Evolutionary conservation across 2,888 invertebrate species (phyloP).

Genomic region (Harpagoxenus sublaevis): DNA sequence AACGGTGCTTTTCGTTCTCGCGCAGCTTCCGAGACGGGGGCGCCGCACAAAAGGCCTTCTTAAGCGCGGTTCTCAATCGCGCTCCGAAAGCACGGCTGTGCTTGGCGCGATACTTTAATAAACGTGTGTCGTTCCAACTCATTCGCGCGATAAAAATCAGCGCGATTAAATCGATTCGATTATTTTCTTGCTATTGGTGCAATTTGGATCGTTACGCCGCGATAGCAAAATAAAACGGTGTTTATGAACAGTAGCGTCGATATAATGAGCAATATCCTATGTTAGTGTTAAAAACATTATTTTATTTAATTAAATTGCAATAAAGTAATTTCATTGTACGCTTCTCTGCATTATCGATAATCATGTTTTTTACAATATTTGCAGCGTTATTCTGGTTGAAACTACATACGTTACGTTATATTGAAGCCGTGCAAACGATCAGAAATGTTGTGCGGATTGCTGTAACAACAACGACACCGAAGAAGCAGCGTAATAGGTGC

Average conservation of each 20-base stretch:
- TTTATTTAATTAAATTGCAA: constrained; percentile 14
- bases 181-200: neutral
- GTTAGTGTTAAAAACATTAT: neutral
- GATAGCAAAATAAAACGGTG: neutral
- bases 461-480: neutral
- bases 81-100: neutral
- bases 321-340: neutral
- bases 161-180: neutral
- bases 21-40: neutral
- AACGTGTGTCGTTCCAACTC: neutral
- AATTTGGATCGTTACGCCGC: constrained; percentile 1
- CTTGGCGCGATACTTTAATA: neutral
- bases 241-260: neutral
- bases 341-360: neutral
- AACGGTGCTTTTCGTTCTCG: constrained; percentile 6
- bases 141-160: too few relatives aligned
- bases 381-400: neutral
- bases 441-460: neutral
- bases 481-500: neutral
- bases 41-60: neutral
- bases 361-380: neutral
- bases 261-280: neutral
- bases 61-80: neutral
- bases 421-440: neutral
- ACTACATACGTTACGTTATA: neutral